Percentiles rank a stretch among this genome's conserved stretches.
phyloP scores from a whole-genome alignment of 2,888 invertebrate species.

The Hirtodrosophila confusa region DNA sequence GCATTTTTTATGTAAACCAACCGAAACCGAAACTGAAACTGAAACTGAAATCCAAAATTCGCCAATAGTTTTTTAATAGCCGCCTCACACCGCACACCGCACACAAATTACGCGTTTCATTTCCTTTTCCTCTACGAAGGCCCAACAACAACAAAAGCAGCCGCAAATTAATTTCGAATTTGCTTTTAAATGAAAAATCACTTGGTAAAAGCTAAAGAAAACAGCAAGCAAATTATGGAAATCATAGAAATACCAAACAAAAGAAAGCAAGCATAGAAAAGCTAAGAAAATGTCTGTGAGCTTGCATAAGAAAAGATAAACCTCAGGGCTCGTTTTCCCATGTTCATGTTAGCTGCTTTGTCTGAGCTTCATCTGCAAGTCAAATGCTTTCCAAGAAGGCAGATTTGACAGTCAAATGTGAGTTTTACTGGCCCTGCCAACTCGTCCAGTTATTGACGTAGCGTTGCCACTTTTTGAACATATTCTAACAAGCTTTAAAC shows the following conservation, averaged over 20 bases:
- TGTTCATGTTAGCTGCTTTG: too few relatives aligned
- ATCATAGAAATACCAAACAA: background rate
- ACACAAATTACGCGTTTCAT: constrained; percentile 76
- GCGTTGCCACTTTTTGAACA: too few relatives aligned
- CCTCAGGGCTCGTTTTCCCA: constrained; percentile 9
- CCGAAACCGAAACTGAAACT: constrained; percentile 35
- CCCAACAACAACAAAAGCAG: constrained; percentile 31
- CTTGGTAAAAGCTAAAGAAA: constrained; percentile 23
- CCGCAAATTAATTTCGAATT: constrained; percentile 51
- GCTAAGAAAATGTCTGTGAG: constrained; percentile 9
- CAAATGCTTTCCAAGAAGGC: too few relatives aligned
- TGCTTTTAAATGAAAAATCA: constrained; percentile 46
- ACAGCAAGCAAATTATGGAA: constrained; percentile 13
- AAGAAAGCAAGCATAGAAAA: constrained; percentile 1
- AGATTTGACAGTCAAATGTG: too few relatives aligned
- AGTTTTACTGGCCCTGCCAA: too few relatives aligned
- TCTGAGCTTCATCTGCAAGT: too few relatives aligned
- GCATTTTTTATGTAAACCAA: constrained; percentile 45
- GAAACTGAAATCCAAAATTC: constrained; percentile 45
- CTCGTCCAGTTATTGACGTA: too few relatives aligned
- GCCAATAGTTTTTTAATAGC: constrained; percentile 61
- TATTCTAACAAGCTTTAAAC: too few relatives aligned
- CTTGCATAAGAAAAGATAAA: background rate
- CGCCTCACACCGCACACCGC: constrained; percentile 49
- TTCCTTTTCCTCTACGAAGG: constrained; percentile 67